Base-by-base conservation (phyloP, 1,140 invertebrate genomes). In the Dreissena rostriformis region DNA sequence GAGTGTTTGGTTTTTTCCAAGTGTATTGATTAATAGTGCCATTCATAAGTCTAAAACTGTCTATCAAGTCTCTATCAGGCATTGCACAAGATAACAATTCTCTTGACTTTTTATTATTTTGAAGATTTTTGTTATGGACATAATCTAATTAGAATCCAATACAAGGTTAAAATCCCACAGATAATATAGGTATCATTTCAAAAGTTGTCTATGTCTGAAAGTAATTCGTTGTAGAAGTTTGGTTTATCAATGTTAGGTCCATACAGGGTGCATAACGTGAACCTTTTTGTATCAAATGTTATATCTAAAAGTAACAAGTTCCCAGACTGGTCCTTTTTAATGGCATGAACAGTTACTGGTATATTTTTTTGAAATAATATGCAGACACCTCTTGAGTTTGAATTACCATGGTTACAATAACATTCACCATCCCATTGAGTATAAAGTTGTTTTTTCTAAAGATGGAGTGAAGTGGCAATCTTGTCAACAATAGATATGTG, bases 171-270 rank as follows among this genome's bases (percentile, higher is more conserved):
- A 82, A 66, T 84, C 19, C 74, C 82, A 77, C 65, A 67, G 5
- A 61, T 17, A 24, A 84, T 77, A 65, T 24, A 10, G n/a, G 19
- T 51, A 14, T 77, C 63, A 14, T 65, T 51, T 5, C 57, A 57
- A 7, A 80, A 7, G 39, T 51, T 51, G 0, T 63, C 61, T 61
- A 77, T 68, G 5, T 70, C 28, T 80, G 57, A 29, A 65, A 84
- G 8, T n/a, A 12, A 8, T 39, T 68, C 24, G 4, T 28, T 49
- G 61, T 80, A 86, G 49, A 86, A 83, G 0, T 49, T 8, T 26
- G 85, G 81, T 15, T 52, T 63, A 65, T 86, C 80, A 65, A 28
- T 72, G 28, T 86, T 86, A 39, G 86, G 86, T 0, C 76, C 86
- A 72, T 84, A 84, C 65, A 84, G 24, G 65, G 49, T 76, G 14